Conservation (phyloP, 2,888 invertebrate species). For the Macroteleia sp. region DNA sequence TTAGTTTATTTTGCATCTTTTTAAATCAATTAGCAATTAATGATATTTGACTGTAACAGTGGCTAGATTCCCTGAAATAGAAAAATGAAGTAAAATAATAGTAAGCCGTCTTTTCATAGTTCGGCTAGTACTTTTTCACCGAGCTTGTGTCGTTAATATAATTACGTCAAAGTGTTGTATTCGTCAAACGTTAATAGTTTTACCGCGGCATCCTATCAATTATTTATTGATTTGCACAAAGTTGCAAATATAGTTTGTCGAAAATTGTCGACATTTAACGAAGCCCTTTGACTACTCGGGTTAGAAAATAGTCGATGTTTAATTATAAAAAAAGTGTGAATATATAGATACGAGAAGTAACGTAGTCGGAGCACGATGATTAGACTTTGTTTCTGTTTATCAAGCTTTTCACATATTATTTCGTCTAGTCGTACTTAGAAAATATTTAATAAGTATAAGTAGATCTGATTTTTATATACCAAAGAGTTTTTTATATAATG, state of each 20-base stretch:
- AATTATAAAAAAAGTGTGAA: constrained; percentile 62
- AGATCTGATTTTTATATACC: constrained; percentile 68
- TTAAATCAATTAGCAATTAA: no score
- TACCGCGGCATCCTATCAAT: background rate
- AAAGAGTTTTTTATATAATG: constrained; percentile 68
- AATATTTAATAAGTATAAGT: constrained; percentile 64
- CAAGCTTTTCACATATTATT: constrained; percentile 67
- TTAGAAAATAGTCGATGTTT: constrained; percentile 70
- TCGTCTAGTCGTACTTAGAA: constrained; percentile 73
- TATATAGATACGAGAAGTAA: constrained; percentile 54
- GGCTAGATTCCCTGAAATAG: constrained; percentile 2
- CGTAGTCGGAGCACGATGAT: constrained; percentile 26
- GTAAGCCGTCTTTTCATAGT: background rate
- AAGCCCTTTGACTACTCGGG: constrained; percentile 58
- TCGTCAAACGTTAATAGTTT: constrained; percentile 2
- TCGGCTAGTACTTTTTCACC: constrained; percentile 18
- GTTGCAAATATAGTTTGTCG: constrained; percentile 7
- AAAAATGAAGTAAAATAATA: background rate
- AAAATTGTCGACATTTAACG: constrained; percentile 18
- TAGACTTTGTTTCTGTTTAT: constrained; percentile 57
- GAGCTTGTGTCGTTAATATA: constrained; percentile 19
- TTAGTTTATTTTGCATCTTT: no score
- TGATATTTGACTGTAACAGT: no score
- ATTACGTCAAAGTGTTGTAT: constrained; percentile 16
- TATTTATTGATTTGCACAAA: background rate